Evolutionary conservation across 2,888 invertebrate species (phyloP).

Genomic region (Dynastes grantii): DNA sequence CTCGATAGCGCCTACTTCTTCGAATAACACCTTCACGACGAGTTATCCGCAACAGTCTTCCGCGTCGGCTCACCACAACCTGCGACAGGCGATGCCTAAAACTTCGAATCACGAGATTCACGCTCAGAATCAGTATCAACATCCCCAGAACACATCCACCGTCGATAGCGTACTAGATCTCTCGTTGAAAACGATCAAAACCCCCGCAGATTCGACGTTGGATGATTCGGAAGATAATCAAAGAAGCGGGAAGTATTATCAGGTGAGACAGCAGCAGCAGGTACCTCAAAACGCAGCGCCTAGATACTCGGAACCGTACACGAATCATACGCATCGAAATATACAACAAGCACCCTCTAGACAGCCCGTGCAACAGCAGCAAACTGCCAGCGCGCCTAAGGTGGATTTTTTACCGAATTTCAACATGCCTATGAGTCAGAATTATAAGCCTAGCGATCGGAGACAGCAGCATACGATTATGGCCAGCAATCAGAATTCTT

Average conservation of each 20-base stretch:
- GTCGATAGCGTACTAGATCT: slow-evolving; percentile 75
- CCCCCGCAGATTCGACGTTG: slow-evolving; percentile 90
- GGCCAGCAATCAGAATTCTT: slow-evolving; percentile 54
- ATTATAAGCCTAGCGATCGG: slow-evolving; percentile 39
- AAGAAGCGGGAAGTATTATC: slow-evolving; percentile 60
- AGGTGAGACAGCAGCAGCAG: slow-evolving; percentile 29
- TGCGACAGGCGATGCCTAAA: slow-evolving; percentile 49
- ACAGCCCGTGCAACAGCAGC: not conserved
- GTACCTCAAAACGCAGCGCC: not conserved
- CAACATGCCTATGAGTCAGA: slow-evolving; percentile 68
- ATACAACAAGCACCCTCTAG: slow-evolving; percentile 58
- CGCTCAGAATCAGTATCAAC: slow-evolving; percentile 50
- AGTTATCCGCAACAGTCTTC: slow-evolving; percentile 48
- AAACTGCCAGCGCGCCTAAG: slow-evolving; percentile 77
- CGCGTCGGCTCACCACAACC: slow-evolving; percentile 51
- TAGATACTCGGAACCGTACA: slow-evolving; percentile 38
- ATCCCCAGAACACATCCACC: slow-evolving; percentile 26
- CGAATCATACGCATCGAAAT: slow-evolving; percentile 55
- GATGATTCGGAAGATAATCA: slow-evolving; percentile 77
- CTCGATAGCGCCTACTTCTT: slow-evolving; percentile 18
- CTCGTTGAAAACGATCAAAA: slow-evolving; percentile 91
- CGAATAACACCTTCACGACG: slow-evolving; percentile 32
- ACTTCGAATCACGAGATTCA: slow-evolving; percentile 50
- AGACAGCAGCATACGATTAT: slow-evolving; percentile 24
- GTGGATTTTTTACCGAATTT: slow-evolving; percentile 88